Evolutionary conservation across 2,113 vertebrate species (phyloP), one percentile per base, ranked within the genome.

Genomic region (Tragelaphus scriptus): DNA sequence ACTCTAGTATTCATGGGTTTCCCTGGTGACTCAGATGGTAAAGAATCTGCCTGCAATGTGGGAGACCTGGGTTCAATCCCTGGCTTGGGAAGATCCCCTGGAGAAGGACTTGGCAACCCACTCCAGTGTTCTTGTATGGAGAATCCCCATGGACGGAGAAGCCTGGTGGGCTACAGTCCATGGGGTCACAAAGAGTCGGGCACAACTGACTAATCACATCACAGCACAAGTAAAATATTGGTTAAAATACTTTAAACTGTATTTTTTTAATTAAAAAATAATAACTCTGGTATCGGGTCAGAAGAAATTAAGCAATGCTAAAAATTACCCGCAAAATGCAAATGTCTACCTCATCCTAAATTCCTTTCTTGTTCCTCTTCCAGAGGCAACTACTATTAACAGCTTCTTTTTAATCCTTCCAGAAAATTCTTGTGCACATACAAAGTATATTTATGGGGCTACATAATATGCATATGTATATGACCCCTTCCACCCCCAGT

Each of bases 221-320:
- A 71, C 32, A 53, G 6, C 47, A 15, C 36, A 96, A 75, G 32
- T 94, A 63, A 91, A 94, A 77, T 85, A 81, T 63, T 95, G 25
- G 12, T 91, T 63, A 53, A 65, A 93, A 59, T 15, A 49, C 44
- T 95, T 84, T 59, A 82, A 91, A 81, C 56, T 93, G 32, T 55
- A n/a, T 96, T 85, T 91, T 58, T 97, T 85, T 63, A 93, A 63
- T 61, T 82, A 26, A 94, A 86, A 65, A 92, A 82, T 77, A 89
- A 65, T 79, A 88, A 94, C 85, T 65, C 47, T 49, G 88, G 58
- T 10, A 56, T 47, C 21, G 71, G 32, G 21, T 47, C 44, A 56
- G 81, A 93, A 82, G 30, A 97, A 96, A 96, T 84, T 23, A 23
- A 77, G 15, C 17, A 92, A 58, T 19, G 32, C 36, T 95, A 95